Evolutionary conservation across 2,888 invertebrate species (phyloP).

Genomic region (Blomia tropicalis): DNA sequence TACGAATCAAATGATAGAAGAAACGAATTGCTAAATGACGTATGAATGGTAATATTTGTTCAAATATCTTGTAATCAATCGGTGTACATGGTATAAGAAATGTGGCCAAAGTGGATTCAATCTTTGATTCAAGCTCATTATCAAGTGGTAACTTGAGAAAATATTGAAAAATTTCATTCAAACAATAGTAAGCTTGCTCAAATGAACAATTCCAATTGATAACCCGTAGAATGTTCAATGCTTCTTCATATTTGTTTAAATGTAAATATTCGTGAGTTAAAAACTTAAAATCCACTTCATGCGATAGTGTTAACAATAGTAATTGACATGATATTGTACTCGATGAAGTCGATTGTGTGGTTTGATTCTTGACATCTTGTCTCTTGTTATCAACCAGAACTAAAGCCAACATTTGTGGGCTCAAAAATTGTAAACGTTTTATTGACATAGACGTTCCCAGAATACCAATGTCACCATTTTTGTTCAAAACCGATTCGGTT

Average conservation of each 20-base stretch:
- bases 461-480: neutral
- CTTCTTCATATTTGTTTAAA: conserved; percentile 20
- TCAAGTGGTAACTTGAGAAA: conserved; percentile 45
- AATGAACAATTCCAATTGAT: conserved; percentile 24
- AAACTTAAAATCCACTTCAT: conserved; percentile 3
- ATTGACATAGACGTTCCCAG: neutral
- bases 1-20: conserved; percentile 29
- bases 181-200: conserved; percentile 19
- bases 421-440: conserved; percentile 8
- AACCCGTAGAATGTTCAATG: conserved; percentile 15
- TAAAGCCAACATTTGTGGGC: neutral
- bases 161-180: conserved; percentile 39
- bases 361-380: neutral
- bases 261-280: conserved; percentile 20
- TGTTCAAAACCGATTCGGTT: conserved; percentile 10
- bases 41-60: conserved; percentile 53
- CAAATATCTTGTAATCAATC: conserved; percentile 17
- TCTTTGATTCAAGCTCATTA: conserved; percentile 46
- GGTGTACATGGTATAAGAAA: conserved; percentile 55
- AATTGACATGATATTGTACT: conserved; percentile 1
- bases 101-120: conserved; percentile 62
- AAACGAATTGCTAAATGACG: conserved; percentile 55
- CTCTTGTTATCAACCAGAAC: neutral
- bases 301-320: conserved; percentile 9
- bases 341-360: neutral